Percentiles rank a stretch among this genome's conserved stretches.
phyloP scores from a whole-genome alignment of 2,797 vertebrate species.

The Cephalopachus bancanus region DNA sequence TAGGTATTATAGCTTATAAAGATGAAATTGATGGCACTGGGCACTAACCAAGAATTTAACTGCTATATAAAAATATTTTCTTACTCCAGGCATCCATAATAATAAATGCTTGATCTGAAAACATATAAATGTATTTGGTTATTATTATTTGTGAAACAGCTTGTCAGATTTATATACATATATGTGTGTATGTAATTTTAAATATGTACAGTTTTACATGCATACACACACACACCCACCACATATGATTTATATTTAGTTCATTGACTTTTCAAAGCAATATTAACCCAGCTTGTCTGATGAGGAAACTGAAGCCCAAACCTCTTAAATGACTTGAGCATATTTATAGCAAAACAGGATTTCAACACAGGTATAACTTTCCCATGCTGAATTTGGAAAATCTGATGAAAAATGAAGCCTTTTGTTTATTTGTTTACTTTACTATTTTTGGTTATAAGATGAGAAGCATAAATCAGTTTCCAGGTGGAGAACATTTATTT shows the following conservation, averaged over 20 bases:
- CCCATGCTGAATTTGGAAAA: conserved; percentile 11
- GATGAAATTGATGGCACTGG: neutral
- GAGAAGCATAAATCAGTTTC: neutral
- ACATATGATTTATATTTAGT: neutral
- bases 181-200: neutral
- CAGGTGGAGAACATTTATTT: neutral
- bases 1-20: neutral
- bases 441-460: neutral
- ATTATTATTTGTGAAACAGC: conserved; percentile 3
- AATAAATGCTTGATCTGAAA: conserved; percentile 39
- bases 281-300: neutral
- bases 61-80: neutral
- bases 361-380: neutral
- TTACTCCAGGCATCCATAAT: neutral
- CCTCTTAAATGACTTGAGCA: neutral
- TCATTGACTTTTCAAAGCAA: conserved; percentile 1
- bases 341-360: neutral
- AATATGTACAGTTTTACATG: neutral
- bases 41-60: neutral
- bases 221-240: neutral
- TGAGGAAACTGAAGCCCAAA: neutral
- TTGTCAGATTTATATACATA: neutral
- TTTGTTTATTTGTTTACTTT: conserved; percentile 17
- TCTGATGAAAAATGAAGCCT: neutral
- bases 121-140: neutral